A percentile compares a stretch with the other conserved stretches of the same genome.
phyloP scores from a whole-genome alignment of 2,797 vertebrate species.

The Buphagus erythrorhynchus region DNA sequence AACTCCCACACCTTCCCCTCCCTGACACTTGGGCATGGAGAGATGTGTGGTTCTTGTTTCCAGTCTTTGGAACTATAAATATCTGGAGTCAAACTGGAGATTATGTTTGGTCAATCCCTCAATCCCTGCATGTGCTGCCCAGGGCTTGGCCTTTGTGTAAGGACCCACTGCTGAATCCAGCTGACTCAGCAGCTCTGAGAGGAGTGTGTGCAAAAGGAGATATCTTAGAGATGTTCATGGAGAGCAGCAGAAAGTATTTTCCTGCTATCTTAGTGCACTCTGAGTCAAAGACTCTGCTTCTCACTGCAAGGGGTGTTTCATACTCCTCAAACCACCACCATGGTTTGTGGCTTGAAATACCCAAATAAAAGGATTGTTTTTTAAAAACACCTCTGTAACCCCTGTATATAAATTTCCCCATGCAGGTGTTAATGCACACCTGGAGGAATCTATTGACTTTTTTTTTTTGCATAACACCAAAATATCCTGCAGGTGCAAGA shows the following conservation, averaged over 20 bases:
- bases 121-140: background rate
- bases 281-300: background rate
- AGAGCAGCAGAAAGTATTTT: background rate
- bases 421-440: background rate
- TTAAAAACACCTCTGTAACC: background rate
- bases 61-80: background rate
- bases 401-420: background rate
- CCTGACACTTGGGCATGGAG: background rate
- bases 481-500: background rate
- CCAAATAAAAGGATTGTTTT: background rate
- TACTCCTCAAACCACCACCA: background rate
- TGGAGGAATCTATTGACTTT: background rate
- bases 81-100: background rate
- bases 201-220: background rate
- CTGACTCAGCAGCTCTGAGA: background rate
- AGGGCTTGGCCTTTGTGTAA: background rate
- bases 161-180: background rate
- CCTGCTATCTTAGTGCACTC: background rate
- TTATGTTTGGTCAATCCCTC: background rate
- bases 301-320: fast-evolving
- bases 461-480: background rate
- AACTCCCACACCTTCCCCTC: background rate
- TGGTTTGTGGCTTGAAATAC: background rate
- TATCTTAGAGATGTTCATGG: background rate
- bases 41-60: background rate